A percentile compares a stretch with the other conserved stretches of the same genome.
These are phyloP conservation scores for Strix uralensis DNA, from an alignment of 2,113 vertebrate species.

Conservation along the genomic window DNA sequence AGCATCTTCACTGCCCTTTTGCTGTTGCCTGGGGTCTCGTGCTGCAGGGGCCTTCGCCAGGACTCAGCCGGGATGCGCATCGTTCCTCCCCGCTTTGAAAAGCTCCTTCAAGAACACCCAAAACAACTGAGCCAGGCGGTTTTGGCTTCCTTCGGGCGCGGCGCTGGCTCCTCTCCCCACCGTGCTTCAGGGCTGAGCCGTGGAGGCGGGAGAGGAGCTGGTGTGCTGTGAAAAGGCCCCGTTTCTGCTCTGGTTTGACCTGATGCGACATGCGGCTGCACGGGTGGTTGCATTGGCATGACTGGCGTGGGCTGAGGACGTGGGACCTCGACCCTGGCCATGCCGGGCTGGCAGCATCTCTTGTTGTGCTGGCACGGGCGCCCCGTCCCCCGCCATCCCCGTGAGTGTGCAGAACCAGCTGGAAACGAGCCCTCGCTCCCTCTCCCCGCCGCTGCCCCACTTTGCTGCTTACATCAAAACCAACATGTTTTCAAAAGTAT, in stretches of 20 bases:
- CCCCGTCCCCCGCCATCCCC: accelerated
- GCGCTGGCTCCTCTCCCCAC: background rate
- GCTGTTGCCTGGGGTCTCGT: background rate
- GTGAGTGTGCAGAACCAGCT: background rate
- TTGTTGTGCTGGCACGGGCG: accelerated
- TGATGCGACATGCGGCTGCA: accelerated
- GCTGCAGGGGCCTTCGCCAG: accelerated
- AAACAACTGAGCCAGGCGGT: accelerated
- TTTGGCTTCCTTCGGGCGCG: accelerated
- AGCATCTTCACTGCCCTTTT: background rate
- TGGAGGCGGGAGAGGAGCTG: background rate
- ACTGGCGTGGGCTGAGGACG: background rate
- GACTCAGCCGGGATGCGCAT: background rate
- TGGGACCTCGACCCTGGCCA: accelerated
- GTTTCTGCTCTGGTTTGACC: background rate
- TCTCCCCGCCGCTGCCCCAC: background rate
- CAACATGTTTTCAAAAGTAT: background rate
- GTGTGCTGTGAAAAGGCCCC: background rate
- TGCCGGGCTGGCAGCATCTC: background rate
- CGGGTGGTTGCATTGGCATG: accelerated
- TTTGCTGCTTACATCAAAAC: background rate
- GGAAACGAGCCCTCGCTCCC: background rate
- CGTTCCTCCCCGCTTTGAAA: background rate
- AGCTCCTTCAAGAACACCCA: background rate
- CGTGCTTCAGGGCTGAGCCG: accelerated